A percentile compares a stretch with the other conserved stretches of the same genome.
Evolutionary conservation across 2,113 vertebrate genomes (phyloP).

Genomic region (Gasterosteus nipponicus): DNA sequence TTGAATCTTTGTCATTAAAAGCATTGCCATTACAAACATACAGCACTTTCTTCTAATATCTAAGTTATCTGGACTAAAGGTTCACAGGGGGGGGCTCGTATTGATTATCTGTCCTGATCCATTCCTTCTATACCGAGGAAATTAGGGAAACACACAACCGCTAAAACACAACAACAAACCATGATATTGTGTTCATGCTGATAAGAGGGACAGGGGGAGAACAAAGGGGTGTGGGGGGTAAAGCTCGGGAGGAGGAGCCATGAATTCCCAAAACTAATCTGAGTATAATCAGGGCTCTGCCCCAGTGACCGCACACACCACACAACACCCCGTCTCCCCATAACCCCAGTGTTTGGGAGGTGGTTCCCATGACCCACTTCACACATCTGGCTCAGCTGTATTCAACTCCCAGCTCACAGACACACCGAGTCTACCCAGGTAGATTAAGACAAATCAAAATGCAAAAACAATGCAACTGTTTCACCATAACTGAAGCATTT

Average conservation of each 20-base stretch:
- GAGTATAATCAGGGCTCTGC: slow-evolving; percentile 81
- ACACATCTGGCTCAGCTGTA: slow-evolving; percentile 83
- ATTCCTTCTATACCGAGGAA: background rate
- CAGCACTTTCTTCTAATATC: background rate
- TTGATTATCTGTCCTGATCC: background rate
- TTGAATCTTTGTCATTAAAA: too few species aligned
- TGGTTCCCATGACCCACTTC: slow-evolving; percentile 82
- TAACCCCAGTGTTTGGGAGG: slow-evolving; percentile 74
- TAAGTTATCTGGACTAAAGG: background rate
- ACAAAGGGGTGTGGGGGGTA: slow-evolving; percentile 9
- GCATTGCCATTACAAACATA: too few species aligned
- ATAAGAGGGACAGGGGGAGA: background rate
- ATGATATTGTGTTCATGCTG: background rate
- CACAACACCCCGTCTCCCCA: slow-evolving; percentile 49
- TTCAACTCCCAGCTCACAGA: slow-evolving; percentile 56
- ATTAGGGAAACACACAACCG: background rate
- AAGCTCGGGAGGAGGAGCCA: slow-evolving; percentile 62
- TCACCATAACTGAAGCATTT: background rate
- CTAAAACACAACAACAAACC: background rate
- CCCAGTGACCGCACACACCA: slow-evolving; percentile 64
- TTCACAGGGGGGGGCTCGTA: background rate
- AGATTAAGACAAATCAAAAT: slow-evolving; percentile 41
- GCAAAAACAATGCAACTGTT: too few species aligned
- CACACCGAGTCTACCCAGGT: slow-evolving; percentile 25
- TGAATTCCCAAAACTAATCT: slow-evolving; percentile 80